Evolutionary conservation across 2,113 vertebrate genomes (phyloP).

Genomic region (Brachypteracias leptosomus): DNA sequence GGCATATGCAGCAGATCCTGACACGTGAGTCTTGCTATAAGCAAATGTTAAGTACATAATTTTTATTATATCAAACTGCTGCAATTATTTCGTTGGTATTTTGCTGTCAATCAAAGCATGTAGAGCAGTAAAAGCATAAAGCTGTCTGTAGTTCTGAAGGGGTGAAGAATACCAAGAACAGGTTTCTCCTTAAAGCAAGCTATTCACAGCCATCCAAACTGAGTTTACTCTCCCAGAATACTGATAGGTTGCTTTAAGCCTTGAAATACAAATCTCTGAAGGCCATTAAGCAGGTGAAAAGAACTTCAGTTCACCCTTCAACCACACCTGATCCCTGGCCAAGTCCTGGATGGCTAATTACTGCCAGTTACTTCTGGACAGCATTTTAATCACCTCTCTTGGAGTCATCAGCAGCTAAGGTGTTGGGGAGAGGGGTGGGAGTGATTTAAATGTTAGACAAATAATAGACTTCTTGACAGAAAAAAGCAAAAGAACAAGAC

Average conservation of each 20-base stretch:
- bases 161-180: slow-evolving; percentile 20
- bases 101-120: not conserved
- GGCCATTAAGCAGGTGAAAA: slow-evolving; percentile 40
- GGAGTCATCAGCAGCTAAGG: slow-evolving; percentile 31
- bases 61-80: not conserved
- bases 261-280: slow-evolving; percentile 63
- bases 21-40: not conserved
- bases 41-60: not conserved
- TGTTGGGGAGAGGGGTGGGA: not conserved
- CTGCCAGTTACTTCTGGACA: slow-evolving; percentile 57
- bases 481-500: not conserved
- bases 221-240: slow-evolving; percentile 36
- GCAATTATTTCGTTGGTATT: not conserved
- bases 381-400: slow-evolving; percentile 33
- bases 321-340: slow-evolving; percentile 32
- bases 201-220: slow-evolving; percentile 34
- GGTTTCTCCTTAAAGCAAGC: slow-evolving; percentile 44
- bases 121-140: not conserved
- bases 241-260: slow-evolving; percentile 29
- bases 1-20: not conserved
- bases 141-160: not conserved
- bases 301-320: slow-evolving; percentile 41
- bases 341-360: slow-evolving; percentile 10
- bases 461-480: not conserved
- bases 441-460: not conserved